Conservation (phyloP, 2,888 invertebrate genomes). For the Drosophila stalkeri region DNA sequence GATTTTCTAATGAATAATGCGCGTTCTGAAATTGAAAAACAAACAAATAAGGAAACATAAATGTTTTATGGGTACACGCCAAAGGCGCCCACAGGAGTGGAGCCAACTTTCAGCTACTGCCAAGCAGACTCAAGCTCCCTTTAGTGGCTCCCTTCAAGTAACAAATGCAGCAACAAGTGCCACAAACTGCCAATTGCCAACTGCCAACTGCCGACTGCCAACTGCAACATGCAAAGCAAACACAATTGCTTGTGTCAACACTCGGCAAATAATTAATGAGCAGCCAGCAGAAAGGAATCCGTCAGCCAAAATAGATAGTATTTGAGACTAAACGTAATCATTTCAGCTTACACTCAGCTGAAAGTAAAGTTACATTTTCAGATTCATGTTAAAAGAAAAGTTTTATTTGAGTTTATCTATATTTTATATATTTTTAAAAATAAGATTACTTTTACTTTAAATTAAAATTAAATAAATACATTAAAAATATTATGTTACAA, state of each 20-base stretch:
- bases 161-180: conserved; percentile 63
- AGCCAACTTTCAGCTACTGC: conserved; percentile 19
- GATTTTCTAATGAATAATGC: conserved; percentile 70
- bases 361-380: neutral
- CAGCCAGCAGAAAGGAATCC: conserved; percentile 14
- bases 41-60: conserved; percentile 68
- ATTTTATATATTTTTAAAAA: no score
- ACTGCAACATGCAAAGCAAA: conserved; percentile 63
- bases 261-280: conserved; percentile 67
- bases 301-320: conserved; percentile 7
- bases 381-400: neutral
- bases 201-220: conserved; percentile 48
- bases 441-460: no score
- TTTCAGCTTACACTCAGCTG: neutral
- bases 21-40: conserved; percentile 73
- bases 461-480: no score
- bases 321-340: neutral
- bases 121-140: conserved; percentile 1
- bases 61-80: conserved; percentile 23
- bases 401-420: neutral
- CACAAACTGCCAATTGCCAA: conserved; percentile 5
- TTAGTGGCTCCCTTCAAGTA: conserved; percentile 6
- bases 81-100: neutral
- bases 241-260: conserved; percentile 64
- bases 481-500: no score